phyloP scores from a whole-genome alignment of 2,888 invertebrate genomes.

The Tenthredo livida region DNA sequence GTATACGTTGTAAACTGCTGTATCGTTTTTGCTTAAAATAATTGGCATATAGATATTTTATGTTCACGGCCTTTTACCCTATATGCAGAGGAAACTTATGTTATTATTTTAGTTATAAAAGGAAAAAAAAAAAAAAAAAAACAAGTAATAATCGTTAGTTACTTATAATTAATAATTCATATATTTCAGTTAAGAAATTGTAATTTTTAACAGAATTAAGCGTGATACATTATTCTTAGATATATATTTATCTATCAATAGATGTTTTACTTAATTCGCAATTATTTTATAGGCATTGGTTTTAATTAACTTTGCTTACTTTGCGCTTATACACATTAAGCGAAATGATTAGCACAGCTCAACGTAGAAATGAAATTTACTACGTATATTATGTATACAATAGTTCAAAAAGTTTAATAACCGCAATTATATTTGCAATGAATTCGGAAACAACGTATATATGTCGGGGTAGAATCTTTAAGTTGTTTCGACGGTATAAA shows the following conservation, averaged over 20 bases:
- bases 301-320: constrained; percentile 16
- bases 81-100: constrained; percentile 19
- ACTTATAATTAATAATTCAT: constrained; percentile 35
- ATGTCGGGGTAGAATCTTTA: background rate
- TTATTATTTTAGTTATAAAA: constrained; percentile 5
- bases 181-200: constrained; percentile 49
- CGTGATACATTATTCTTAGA: constrained; percentile 53
- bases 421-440: background rate
- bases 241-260: constrained; percentile 55
- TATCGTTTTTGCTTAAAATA: constrained; percentile 7
- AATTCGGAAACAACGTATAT: background rate
- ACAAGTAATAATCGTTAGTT: constrained; percentile 19
- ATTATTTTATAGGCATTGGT: constrained; percentile 36
- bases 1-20: constrained; percentile 16
- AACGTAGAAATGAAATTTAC: background rate
- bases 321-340: background rate
- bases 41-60: background rate
- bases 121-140: no score
- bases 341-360: constrained; percentile 31
- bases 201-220: constrained; percentile 21
- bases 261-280: constrained; percentile 51
- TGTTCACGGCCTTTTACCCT: constrained; percentile 16
- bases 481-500: background rate
- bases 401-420: background rate
- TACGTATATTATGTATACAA: background rate